A percentile compares a stretch with the other conserved stretches of the same genome.
Evolutionary conservation across 2,888 invertebrate genomes (phyloP).

Genomic region (Pandemis heparana): DNA sequence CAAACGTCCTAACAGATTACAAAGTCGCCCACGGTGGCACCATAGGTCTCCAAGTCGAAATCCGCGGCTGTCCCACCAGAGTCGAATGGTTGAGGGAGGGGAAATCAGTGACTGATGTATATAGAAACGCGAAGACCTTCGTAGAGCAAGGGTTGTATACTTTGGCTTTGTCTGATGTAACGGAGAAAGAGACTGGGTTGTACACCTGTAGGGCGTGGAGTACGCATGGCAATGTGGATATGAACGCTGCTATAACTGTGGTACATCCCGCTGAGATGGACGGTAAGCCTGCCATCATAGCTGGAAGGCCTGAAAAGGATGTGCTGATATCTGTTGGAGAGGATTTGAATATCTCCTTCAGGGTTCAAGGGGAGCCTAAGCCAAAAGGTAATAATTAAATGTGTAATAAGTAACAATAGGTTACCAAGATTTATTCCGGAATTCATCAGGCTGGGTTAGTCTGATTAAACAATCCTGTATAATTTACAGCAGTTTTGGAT

Average conservation of each 20-base stretch:
- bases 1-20: conserved; percentile 89
- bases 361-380: conserved; percentile 93
- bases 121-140: conserved; percentile 88
- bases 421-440: too few species aligned
- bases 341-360: conserved; percentile 93
- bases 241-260: conserved; percentile 90
- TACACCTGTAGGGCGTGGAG: conserved; percentile 92
- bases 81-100: conserved; percentile 92
- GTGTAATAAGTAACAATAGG: too few species aligned
- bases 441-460: too few species aligned
- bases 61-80: conserved; percentile 89
- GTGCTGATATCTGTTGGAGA: conserved; percentile 91
- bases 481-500: too few species aligned
- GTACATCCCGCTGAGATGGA: conserved; percentile 86
- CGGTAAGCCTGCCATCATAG: conserved; percentile 92
- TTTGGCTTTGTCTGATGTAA: conserved; percentile 89
- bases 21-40: conserved; percentile 91
- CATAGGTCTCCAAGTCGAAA: conserved; percentile 92
- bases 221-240: conserved; percentile 90
- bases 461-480: too few species aligned
- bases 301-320: conserved; percentile 91
- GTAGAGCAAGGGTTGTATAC: conserved; percentile 90
- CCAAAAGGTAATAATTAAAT: conserved; percentile 88
- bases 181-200: conserved; percentile 90
- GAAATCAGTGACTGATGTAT: conserved; percentile 82